These are phyloP conservation scores for Chaetodon trifascialis DNA, from an alignment of 2,113 vertebrate genomes.

Conservation along the genomic window DNA sequence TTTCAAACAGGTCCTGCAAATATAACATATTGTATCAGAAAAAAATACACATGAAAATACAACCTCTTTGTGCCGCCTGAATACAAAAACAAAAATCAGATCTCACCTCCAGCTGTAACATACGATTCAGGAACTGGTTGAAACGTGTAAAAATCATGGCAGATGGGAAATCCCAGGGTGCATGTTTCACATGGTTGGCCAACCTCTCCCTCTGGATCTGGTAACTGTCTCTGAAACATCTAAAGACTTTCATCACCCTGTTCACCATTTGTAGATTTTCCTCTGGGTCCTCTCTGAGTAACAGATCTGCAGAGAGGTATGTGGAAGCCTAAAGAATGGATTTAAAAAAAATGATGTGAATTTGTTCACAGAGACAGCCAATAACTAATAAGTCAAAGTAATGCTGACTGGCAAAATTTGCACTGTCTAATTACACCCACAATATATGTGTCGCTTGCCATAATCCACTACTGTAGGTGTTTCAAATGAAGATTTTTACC, in stretches of 20 bases:
- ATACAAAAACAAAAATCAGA: not conserved
- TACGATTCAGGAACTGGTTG: slow-evolving; percentile 81
- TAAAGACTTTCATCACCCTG: slow-evolving; percentile 75
- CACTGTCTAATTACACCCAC: not conserved
- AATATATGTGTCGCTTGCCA: not conserved
- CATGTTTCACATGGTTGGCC: slow-evolving; percentile 69
- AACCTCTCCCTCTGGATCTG: slow-evolving; percentile 80
- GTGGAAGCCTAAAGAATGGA: slow-evolving; percentile 74
- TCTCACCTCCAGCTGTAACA: slow-evolving; percentile 86
- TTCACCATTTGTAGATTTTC: slow-evolving; percentile 85
- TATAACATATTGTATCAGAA: not conserved
- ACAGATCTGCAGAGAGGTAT: slow-evolving; percentile 82
- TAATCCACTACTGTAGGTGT: not conserved
- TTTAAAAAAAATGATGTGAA: slow-evolving; percentile 2
- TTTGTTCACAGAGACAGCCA: not conserved
- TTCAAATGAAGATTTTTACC: slow-evolving; percentile 68
- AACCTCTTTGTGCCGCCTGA: not conserved
- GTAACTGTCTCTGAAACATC: slow-evolving; percentile 83
- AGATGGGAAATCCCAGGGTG: slow-evolving; percentile 88
- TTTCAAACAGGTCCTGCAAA: slow-evolving; percentile 84
- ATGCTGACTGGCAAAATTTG: not conserved
- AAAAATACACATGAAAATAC: not conserved
- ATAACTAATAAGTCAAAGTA: not conserved
- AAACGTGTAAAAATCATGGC: slow-evolving; percentile 85
- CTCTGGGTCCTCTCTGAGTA: slow-evolving; percentile 86